A percentile compares a stretch with the other conserved stretches of the same genome.
Conservation (phyloP, 2,797 vertebrate species). For the Gymnocypris eckloni region DNA sequence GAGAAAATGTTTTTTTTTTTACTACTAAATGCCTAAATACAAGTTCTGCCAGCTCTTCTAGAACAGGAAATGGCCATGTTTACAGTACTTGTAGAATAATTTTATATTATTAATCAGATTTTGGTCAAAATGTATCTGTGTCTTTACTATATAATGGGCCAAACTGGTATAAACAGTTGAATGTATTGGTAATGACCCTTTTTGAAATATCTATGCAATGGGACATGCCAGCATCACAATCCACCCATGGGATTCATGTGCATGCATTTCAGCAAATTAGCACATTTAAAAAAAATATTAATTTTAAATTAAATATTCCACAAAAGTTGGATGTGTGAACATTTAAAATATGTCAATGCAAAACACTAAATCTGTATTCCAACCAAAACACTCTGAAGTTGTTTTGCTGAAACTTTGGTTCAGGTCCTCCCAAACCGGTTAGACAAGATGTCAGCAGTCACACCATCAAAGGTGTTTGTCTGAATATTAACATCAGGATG, state of each 20-base stretch:
- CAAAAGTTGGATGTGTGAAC: background rate
- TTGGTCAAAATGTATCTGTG: background rate
- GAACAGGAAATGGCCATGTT: background rate
- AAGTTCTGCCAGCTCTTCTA: background rate
- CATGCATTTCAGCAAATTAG: background rate
- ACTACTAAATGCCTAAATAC: background rate
- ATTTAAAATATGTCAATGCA: background rate
- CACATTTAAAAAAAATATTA: background rate
- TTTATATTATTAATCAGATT: background rate
- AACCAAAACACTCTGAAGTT: background rate
- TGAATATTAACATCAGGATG: background rate
- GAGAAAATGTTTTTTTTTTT: background rate
- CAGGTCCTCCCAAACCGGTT: slow-evolving; percentile 32
- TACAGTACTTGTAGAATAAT: background rate
- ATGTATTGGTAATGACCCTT: background rate
- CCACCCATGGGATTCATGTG: background rate
- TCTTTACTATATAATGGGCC: background rate
- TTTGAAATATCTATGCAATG: background rate
- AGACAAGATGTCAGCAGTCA: background rate
- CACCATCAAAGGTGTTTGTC: background rate
- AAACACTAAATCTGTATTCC: background rate
- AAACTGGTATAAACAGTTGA: background rate
- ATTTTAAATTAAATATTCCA: background rate
- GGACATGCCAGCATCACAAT: background rate
- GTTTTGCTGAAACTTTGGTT: slow-evolving; percentile 35